A percentile compares a stretch with the other conserved stretches of the same genome.
These are phyloP conservation scores for Eurystomus glaucurus DNA, from an alignment of 2,797 vertebrate genomes.

Conservation along the genomic window DNA sequence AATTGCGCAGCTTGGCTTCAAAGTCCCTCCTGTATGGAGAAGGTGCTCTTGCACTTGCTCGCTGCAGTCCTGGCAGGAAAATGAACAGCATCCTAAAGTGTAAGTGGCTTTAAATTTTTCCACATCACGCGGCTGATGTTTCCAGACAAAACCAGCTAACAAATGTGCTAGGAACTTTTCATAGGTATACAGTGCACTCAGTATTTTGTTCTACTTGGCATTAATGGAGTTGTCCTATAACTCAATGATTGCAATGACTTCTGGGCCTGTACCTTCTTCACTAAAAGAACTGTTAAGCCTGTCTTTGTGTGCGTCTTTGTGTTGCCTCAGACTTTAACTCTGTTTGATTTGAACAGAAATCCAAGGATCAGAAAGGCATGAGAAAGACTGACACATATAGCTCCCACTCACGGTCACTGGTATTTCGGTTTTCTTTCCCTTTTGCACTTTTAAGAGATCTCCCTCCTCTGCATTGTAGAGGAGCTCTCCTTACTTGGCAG, in stretches of 20 bases:
- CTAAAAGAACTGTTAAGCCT: neutral
- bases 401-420: neutral
- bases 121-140: neutral
- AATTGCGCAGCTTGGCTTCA: constrained; percentile 97
- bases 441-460: neutral
- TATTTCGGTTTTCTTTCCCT: neutral
- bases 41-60: constrained; percentile 93
- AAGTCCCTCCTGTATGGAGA: constrained; percentile 98
- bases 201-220: neutral
- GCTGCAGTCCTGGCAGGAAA: constrained; percentile 85
- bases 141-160: neutral
- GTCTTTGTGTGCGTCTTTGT: neutral
- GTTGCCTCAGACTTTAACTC: neutral
- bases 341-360: neutral
- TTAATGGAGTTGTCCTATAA: neutral
- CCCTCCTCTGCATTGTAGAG: neutral
- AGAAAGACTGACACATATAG: neutral
- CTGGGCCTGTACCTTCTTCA: neutral
- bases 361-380: neutral
- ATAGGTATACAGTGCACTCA: neutral
- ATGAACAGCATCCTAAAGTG: neutral
- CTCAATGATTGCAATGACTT: neutral
- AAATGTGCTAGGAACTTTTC: neutral
- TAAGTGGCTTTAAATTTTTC: neutral
- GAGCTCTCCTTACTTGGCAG: neutral